These are phyloP conservation scores for Fragum whitleyi DNA, from an alignment of 2,888 invertebrate species.

Conservation along the genomic window DNA sequence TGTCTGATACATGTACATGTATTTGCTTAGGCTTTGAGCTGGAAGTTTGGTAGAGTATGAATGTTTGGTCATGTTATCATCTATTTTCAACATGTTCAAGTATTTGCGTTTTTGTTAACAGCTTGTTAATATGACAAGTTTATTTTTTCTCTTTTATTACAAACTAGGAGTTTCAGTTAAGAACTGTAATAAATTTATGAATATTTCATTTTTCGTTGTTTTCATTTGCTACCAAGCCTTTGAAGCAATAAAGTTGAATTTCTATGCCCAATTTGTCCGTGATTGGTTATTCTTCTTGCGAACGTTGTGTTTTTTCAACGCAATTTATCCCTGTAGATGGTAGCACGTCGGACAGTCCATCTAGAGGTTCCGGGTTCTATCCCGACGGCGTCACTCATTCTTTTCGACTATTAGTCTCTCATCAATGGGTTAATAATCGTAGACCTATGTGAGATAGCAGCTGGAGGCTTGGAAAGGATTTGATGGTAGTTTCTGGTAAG, in stretches of 20 bases:
- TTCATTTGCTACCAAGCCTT: neutral
- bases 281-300: too few species aligned
- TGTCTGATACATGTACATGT: too few species aligned
- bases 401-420: too few species aligned
- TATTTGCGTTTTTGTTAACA: constrained; percentile 28
- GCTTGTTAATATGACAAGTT: constrained; percentile 32
- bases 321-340: too few species aligned
- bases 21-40: too few species aligned
- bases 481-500: neutral
- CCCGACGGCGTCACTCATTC: too few species aligned
- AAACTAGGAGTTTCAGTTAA: constrained; percentile 50
- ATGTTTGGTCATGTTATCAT: neutral
- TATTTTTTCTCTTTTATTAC: constrained; percentile 46
- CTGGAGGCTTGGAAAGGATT: neutral
- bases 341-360: too few species aligned
- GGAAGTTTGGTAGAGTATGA: too few species aligned
- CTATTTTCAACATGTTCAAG: constrained; percentile 15
- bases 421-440: too few species aligned
- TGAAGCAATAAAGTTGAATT: neutral
- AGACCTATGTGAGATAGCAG: neutral
- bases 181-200: constrained; percentile 47
- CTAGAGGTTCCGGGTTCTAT: too few species aligned
- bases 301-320: too few species aligned
- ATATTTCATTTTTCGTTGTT: constrained; percentile 16
- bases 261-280: neutral